Percentiles rank a stretch among this genome's conserved stretches.
phyloP scores from a whole-genome alignment of 2,113 vertebrate species.

The Callospermophilus lateralis region DNA sequence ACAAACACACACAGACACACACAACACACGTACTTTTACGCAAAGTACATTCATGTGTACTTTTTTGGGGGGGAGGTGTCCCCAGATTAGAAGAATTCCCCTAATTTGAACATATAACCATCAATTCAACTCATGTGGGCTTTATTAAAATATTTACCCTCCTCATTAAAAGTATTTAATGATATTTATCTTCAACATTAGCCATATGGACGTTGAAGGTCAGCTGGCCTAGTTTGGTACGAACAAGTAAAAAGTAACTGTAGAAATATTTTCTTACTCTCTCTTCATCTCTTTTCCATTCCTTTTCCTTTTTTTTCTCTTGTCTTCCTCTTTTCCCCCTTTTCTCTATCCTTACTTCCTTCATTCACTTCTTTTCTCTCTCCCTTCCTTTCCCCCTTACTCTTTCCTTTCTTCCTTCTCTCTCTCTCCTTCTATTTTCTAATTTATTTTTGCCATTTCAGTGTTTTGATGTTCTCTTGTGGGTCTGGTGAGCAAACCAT shows the following conservation, averaged over 20 bases:
- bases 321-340: neutral
- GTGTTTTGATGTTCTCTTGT: neutral
- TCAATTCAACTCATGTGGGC: neutral
- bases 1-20: neutral
- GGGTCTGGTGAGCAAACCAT: neutral
- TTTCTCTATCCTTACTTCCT: no score
- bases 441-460: neutral
- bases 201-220: neutral
- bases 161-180: neutral
- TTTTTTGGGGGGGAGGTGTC: no score
- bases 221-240: neutral
- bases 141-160: neutral
- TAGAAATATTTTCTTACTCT: neutral
- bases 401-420: neutral
- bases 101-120: neutral
- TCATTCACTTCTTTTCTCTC: neutral
- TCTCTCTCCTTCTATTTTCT: no score
- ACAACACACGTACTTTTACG: neutral
- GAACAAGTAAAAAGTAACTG: neutral
- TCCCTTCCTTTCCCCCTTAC: fast-evolving
- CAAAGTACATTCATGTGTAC: no score
- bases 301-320: neutral
- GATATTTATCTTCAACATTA: neutral
- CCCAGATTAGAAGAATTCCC: neutral
- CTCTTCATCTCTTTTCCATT: neutral